These are phyloP conservation scores for Vireo griseus DNA, from an alignment of 2,797 vertebrate species.

Conservation along the genomic window DNA sequence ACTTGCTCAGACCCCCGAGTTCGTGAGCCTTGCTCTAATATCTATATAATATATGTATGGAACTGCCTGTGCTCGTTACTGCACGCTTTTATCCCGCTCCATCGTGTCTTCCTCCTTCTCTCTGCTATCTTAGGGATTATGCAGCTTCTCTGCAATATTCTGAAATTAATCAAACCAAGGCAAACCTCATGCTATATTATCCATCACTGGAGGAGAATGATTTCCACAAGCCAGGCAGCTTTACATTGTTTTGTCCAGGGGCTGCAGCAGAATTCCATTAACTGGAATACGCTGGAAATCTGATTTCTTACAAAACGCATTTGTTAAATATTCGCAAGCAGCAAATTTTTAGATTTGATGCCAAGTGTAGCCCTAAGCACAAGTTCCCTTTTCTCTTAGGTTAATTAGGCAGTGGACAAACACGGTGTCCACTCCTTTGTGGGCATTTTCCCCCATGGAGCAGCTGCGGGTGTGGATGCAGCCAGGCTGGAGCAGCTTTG, in stretches of 20 bases:
- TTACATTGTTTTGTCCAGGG: slow-evolving; percentile 71
- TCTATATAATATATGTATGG: not conserved
- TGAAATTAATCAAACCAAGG: slow-evolving; percentile 80
- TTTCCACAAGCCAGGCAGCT: slow-evolving; percentile 63
- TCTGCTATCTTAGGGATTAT: slow-evolving; percentile 76
- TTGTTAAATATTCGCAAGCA: slow-evolving; percentile 58
- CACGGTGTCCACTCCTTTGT: slow-evolving; percentile 13
- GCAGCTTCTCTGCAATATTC: slow-evolving; percentile 75
- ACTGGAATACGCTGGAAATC: not conserved
- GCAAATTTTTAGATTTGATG: slow-evolving; percentile 2
- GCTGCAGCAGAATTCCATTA: slow-evolving; percentile 74
- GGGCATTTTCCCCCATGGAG: not conserved
- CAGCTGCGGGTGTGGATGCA: not conserved
- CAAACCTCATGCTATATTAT: slow-evolving; percentile 75
- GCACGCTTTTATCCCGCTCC: slow-evolving; percentile 59
- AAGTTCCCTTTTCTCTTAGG: slow-evolving; percentile 29
- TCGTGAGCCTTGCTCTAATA: not conserved
- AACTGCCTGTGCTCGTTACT: slow-evolving; percentile 47
- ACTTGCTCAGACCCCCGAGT: slow-evolving; percentile 14
- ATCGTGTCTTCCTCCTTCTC: slow-evolving; percentile 54
- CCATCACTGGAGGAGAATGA: slow-evolving; percentile 66
- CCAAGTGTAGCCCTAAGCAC: slow-evolving; percentile 10
- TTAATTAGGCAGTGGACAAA: slow-evolving; percentile 57
- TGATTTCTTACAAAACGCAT: slow-evolving; percentile 46
- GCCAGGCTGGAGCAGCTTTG: slow-evolving; percentile 13